These are phyloP conservation scores for Chaenodraco wilsoni DNA, from an alignment of 2,797 vertebrate genomes.

Conservation along the genomic window DNA sequence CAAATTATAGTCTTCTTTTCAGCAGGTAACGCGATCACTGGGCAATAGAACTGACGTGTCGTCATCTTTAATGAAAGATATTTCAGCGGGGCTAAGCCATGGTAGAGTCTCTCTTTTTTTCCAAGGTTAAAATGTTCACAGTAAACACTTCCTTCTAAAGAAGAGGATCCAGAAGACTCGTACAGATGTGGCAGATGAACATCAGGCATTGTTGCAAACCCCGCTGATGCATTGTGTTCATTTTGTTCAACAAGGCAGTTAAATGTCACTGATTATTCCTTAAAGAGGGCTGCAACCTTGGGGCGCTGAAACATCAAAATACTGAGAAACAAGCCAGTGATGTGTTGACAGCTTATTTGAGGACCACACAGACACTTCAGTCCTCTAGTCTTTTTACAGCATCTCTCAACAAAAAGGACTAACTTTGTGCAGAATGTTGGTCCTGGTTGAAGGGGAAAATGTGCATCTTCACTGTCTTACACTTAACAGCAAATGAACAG, in stretches of 20 bases:
- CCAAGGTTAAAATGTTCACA: slow-evolving; percentile 15
- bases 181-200: slow-evolving; percentile 15
- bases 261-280: slow-evolving; percentile 65
- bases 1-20: slow-evolving; percentile 29
- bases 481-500: neutral
- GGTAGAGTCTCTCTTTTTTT: slow-evolving; percentile 13
- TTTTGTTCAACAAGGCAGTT: slow-evolving; percentile 60
- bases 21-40: slow-evolving; percentile 25
- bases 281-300: slow-evolving; percentile 50
- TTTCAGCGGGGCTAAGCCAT: slow-evolving; percentile 22
- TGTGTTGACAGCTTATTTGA: slow-evolving; percentile 50
- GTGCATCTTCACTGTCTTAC: slow-evolving; percentile 23
- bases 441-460: too few species aligned
- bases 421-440: neutral
- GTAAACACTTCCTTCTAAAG: neutral
- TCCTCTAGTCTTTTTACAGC: slow-evolving; percentile 21
- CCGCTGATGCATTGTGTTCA: slow-evolving; percentile 50
- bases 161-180: neutral
- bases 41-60: slow-evolving; percentile 2
- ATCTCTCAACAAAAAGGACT: slow-evolving; percentile 18
- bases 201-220: slow-evolving; percentile 37
- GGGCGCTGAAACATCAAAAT: slow-evolving; percentile 57
- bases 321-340: slow-evolving; percentile 41
- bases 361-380: slow-evolving; percentile 57
- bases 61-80: slow-evolving; percentile 34